Evolutionary conservation across 2,888 invertebrate species (phyloP), one percentile per base, ranked within the genome.

Genomic region (Hirtodrosophila alboralis): DNA sequence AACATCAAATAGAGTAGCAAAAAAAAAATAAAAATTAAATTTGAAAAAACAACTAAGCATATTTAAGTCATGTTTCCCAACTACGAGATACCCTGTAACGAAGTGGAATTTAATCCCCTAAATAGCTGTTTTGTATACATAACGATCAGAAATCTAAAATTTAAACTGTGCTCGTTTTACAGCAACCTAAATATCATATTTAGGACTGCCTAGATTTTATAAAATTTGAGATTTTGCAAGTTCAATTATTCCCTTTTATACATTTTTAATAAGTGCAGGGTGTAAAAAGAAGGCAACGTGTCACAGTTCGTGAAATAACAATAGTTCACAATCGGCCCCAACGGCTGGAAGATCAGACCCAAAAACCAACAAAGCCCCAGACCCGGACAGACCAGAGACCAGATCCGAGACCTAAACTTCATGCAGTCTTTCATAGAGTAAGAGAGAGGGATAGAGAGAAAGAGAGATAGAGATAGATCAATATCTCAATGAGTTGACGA

Each of bases 221-320:
- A n/a, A n/a, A n/a, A n/a, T n/a, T n/a, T n/a, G n/a, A n/a, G n/a
- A n/a, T n/a, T n/a, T n/a, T n/a, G n/a, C n/a, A n/a, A n/a, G n/a
- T n/a, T n/a, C n/a, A n/a, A n/a, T n/a, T n/a, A n/a, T n/a, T n/a
- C n/a, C n/a, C n/a, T n/a, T n/a, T n/a, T n/a, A n/a, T n/a, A n/a
- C n/a, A n/a, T n/a, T n/a, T n/a, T n/a, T n/a, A n/a, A n/a, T n/a
- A n/a, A n/a, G n/a, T n/a, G n/a, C n/a, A n/a, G n/a, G n/a, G n/a
- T n/a, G n/a, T n/a, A n/a, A 33, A 66, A 61, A 64, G 45, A 58
- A 61, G 61, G 51, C 57, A 78, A 81, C 84, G 83, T 83, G 84
- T 83, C 84, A 84, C 84, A 83, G 83, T 84, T 83, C 83, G 83
- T 83, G 83, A 83, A 84, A 83, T 84, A 84, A 83, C 83, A 83